A percentile compares a stretch with the other conserved stretches of the same genome.
Conservation (phyloP, 2,797 vertebrate species). For the Thunnus albacares region DNA sequence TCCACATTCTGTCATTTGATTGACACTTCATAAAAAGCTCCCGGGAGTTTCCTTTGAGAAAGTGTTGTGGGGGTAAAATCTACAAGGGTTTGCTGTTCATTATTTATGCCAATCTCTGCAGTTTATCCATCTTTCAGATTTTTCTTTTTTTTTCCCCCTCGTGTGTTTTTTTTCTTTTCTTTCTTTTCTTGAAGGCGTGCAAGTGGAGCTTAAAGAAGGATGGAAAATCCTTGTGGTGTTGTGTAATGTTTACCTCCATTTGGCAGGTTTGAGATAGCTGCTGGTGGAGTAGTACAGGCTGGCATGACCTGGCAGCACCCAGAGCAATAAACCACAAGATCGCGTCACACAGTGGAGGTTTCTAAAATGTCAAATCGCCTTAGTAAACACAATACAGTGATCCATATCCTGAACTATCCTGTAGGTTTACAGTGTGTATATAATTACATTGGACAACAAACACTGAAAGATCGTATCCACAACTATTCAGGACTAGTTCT, state of each 20-base stretch:
- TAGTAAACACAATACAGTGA: constrained; percentile 33
- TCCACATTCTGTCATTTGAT: constrained; percentile 10
- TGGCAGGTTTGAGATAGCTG: constrained; percentile 48
- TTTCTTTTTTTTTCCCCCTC: not conserved
- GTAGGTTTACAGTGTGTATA: constrained; percentile 6
- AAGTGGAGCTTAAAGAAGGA: constrained; percentile 7
- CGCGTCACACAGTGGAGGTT: constrained; percentile 26
- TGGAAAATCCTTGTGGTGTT: constrained; percentile 55
- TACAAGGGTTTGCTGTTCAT: constrained; percentile 8
- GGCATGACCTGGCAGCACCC: constrained; percentile 41
- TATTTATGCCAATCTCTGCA: constrained; percentile 7
- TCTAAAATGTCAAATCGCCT: constrained; percentile 52
- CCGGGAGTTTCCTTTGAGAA: constrained; percentile 28
- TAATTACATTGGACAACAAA: constrained; percentile 41
- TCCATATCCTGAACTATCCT: constrained; percentile 1
- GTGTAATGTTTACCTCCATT: constrained; percentile 55
- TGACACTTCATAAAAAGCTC: constrained; percentile 20
- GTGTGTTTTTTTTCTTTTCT: not conserved
- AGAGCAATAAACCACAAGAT: constrained; percentile 16
- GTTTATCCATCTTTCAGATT: constrained; percentile 3
- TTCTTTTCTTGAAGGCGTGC: not conserved
- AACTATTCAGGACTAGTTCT: constrained; percentile 37
- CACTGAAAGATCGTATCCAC: constrained; percentile 37
- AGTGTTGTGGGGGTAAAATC: constrained; percentile 18
- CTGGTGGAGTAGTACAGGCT: constrained; percentile 41